Percentiles rank a stretch among this genome's conserved stretches.
Evolutionary conservation across 2,113 vertebrate genomes (phyloP).

Genomic region (Bucco capensis): DNA sequence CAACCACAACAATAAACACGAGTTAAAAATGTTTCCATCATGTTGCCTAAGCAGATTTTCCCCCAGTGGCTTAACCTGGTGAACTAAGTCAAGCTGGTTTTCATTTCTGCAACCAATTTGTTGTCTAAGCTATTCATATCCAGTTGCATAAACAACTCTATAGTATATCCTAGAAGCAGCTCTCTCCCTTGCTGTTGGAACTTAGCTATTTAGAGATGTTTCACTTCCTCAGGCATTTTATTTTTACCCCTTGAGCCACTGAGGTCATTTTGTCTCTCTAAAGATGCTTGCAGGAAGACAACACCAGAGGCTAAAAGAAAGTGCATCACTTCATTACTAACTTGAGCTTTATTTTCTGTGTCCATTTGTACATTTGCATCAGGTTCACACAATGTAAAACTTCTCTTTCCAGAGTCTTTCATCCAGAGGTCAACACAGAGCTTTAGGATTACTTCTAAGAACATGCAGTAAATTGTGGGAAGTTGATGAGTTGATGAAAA

Average conservation of each 20-base stretch:
- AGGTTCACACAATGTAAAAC: not conserved
- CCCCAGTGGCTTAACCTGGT: not conserved
- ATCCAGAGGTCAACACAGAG: not conserved
- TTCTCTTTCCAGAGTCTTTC: not conserved
- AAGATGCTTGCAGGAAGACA: not conserved
- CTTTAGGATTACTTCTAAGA: slow-evolving; percentile 40
- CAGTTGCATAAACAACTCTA: not conserved
- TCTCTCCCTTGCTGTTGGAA: not conserved
- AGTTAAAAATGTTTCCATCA: not conserved
- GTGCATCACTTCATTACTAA: not conserved
- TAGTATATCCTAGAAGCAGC: not conserved
- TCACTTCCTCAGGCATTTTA: not conserved
- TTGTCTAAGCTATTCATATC: not conserved
- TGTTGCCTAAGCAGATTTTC: not conserved
- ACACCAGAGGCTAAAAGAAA: not conserved
- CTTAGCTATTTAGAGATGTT: not conserved
- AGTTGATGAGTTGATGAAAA: slow-evolving; percentile 60
- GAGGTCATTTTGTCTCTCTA: not conserved
- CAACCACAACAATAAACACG: not conserved
- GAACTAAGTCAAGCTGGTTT: not conserved
- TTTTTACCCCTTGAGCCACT: not conserved
- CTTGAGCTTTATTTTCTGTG: slow-evolving; percentile 30
- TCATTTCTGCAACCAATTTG: not conserved
- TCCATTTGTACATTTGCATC: not conserved
- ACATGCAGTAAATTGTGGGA: slow-evolving; percentile 59